Evolutionary conservation across 2,797 vertebrate genomes (phyloP).

Genomic region (Sparus aurata): DNA sequence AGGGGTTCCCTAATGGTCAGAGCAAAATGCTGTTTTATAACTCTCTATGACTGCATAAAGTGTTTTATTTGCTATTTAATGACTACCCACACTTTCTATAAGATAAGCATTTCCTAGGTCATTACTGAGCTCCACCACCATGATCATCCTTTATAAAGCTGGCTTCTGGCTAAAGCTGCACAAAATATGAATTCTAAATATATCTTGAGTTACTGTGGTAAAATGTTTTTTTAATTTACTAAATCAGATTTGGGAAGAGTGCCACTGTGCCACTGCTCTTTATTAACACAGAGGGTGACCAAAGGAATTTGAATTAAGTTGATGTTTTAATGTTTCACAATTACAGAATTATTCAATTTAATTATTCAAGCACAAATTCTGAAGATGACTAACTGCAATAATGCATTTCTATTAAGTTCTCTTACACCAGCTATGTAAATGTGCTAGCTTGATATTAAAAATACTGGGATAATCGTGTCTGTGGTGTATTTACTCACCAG

Average conservation of each 20-base stretch:
- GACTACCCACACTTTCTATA: constrained; percentile 23
- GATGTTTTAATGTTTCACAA: constrained; percentile 11
- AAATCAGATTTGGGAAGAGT: constrained; percentile 19
- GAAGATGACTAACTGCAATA: neutral
- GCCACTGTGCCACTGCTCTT: neutral
- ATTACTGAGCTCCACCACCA: constrained; percentile 32
- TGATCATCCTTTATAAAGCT: constrained; percentile 8
- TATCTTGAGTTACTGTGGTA: neutral
- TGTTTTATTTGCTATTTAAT: constrained; percentile 40
- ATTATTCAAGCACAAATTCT: neutral
- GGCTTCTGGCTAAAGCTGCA: constrained; percentile 13
- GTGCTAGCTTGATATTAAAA: neutral
- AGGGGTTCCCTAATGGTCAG: constrained; percentile 35
- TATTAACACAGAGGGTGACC: neutral
- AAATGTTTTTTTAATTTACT: constrained; percentile 20
- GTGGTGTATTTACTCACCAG: too few species aligned
- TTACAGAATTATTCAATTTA: neutral
- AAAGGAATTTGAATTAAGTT: constrained; percentile 28
- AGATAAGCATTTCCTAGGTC: constrained; percentile 36
- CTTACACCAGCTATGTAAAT: neutral
- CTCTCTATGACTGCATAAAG: constrained; percentile 23
- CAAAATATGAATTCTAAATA: constrained; percentile 21
- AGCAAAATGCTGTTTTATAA: constrained; percentile 42
- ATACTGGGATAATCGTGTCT: neutral
- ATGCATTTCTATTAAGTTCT: neutral